phyloP scores from a whole-genome alignment of 2,113 vertebrate genomes.

The Prionailurus viverrinus region DNA sequence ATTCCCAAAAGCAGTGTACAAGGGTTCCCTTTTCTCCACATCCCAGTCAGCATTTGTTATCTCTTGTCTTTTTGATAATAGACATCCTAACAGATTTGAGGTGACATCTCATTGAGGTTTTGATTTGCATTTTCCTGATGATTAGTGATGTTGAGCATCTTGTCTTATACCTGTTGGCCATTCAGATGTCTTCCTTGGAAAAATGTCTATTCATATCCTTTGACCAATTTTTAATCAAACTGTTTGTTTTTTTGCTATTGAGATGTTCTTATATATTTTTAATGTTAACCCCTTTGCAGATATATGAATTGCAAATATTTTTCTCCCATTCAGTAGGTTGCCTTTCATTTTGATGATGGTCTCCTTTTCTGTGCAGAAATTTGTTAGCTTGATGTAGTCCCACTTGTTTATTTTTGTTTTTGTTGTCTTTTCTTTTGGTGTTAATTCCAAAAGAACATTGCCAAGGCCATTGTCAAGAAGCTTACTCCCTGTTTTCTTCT shows the following conservation, averaged over 20 bases:
- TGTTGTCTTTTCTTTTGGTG: neutral
- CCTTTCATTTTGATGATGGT: neutral
- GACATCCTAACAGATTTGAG: neutral
- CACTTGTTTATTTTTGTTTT: neutral
- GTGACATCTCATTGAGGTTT: neutral
- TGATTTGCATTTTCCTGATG: neutral
- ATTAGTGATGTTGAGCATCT: neutral
- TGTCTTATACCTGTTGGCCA: neutral
- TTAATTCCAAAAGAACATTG: neutral
- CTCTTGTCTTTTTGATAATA: neutral
- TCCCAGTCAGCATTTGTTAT: neutral
- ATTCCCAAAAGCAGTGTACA: neutral
- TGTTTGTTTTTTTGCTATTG: neutral
- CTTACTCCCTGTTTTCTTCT: neutral
- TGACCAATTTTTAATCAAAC: neutral
- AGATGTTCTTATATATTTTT: neutral
- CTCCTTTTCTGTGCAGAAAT: neutral
- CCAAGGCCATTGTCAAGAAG: neutral
- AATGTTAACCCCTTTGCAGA: neutral
- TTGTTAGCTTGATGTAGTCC: neutral
- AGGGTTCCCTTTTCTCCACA: neutral
- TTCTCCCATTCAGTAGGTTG: neutral
- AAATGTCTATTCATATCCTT: neutral
- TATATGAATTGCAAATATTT: neutral
- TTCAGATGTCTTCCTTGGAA: neutral